Conservation (phyloP, 2,797 vertebrate species). For the Agapornis canus region DNA sequence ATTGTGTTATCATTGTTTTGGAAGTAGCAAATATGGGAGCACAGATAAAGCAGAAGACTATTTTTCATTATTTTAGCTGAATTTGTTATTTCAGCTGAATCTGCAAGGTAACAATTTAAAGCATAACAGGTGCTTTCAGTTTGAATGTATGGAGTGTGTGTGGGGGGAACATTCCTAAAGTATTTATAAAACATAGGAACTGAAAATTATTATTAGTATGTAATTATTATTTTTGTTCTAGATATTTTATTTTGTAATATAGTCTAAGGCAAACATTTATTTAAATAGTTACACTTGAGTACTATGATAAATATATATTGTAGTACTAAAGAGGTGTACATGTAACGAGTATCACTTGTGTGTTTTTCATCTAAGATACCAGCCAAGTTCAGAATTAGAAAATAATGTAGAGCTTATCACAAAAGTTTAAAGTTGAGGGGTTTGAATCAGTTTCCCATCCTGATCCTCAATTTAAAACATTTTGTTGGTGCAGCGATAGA, state of each 20-base stretch:
- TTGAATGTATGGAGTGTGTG: background rate
- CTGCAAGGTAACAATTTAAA: background rate
- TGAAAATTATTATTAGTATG: background rate
- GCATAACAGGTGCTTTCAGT: background rate
- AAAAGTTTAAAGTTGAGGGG: background rate
- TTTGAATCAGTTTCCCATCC: background rate
- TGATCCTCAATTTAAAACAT: background rate
- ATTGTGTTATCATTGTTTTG: background rate
- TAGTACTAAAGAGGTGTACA: background rate
- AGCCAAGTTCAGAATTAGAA: background rate
- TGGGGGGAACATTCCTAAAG: background rate
- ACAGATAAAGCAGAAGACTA: background rate
- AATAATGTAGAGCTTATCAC: background rate
- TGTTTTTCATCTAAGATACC: background rate
- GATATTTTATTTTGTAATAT: background rate
- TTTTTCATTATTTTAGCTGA: background rate
- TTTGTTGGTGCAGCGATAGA: background rate
- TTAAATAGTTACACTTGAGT: background rate
- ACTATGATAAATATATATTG: background rate
- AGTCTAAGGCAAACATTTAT: background rate
- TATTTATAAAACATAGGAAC: background rate
- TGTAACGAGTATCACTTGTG: background rate
- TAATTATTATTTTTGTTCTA: background rate
- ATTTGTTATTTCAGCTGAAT: background rate
- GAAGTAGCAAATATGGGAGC: background rate